Base-by-base conservation (phyloP, 2,888 invertebrate genomes). In the Diogma glabrata region DNA sequence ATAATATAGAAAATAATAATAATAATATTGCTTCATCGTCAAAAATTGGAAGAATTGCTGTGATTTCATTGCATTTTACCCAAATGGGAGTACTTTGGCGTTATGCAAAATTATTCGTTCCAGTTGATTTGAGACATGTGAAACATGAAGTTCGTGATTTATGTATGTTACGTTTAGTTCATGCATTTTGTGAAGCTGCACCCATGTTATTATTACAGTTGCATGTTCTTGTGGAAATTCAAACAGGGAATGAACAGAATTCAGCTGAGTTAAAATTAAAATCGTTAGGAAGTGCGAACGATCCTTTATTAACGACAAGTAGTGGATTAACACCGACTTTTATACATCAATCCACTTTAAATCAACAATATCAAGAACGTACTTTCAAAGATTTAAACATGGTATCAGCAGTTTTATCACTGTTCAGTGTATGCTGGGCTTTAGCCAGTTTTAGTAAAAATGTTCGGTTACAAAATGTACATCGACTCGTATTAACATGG, bases 361-460 rank as follows among this genome's bases (percentile, higher is more conserved):
- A 53, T 4, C 59, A 59, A 10, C 58, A 63, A 10, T 63, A 65
- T 57, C 61, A 56, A 52, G 66, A 67, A 53, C 67, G 64, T 43
- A 78, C 84, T 53, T 79, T 87, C 55, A 79, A 81, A 14, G 85
- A 89, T 65, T 68, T 91, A 54, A 84, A 87, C 60, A 79, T 84
- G 54, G 85, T 90, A 30, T 88, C 91, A 0, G 84, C 88, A 4
- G 79, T 82, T 0, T 69, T 91, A 2, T 89, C 88, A 0, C 70
- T 92, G 47, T 86, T 91, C 72, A 87, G 85, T 53, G 84, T 90
- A 46, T 90, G 90, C 63, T 92, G 92, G 92, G 86, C 89, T 43
- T 75, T 93, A 23, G 90, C 91, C 17, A 89, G 89, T 59, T 92
- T 90, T 68, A 88, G 86, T 66, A 91, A 91, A 72, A 88, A 90